Conservation (phyloP, 2,797 vertebrate species). For the Falco concolor region DNA sequence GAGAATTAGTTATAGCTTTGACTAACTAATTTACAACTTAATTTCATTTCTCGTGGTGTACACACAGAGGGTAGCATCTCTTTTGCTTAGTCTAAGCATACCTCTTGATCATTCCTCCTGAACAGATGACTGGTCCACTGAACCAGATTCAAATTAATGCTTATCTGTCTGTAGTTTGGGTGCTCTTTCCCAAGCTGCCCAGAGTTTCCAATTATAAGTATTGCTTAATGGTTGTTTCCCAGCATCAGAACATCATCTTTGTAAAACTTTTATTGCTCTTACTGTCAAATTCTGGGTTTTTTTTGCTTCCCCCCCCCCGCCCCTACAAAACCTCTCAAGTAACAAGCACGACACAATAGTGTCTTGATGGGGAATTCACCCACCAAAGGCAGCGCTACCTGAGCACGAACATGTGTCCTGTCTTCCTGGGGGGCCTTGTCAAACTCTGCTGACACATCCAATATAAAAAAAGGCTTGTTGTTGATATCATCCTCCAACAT, state of each 20-base stretch:
- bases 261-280: neutral
- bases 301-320: neutral
- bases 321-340: neutral
- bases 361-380: neutral
- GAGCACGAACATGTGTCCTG: neutral
- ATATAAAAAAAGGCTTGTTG: fast-evolving
- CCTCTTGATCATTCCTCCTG: neutral
- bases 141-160: neutral
- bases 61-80: neutral
- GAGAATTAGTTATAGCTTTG: neutral
- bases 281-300: neutral
- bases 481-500: neutral
- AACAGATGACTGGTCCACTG: neutral
- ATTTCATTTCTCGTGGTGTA: neutral
- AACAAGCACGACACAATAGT: neutral
- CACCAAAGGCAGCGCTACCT: neutral
- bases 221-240: neutral
- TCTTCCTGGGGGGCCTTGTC: neutral
- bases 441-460: neutral
- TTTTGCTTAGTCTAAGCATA: neutral
- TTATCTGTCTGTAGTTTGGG: neutral
- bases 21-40: neutral
- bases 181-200: neutral
- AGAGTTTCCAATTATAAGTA: neutral
- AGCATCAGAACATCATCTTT: neutral